Base-by-base conservation (phyloP, 2,888 invertebrate genomes). In the Oscheius onirici region DNA sequence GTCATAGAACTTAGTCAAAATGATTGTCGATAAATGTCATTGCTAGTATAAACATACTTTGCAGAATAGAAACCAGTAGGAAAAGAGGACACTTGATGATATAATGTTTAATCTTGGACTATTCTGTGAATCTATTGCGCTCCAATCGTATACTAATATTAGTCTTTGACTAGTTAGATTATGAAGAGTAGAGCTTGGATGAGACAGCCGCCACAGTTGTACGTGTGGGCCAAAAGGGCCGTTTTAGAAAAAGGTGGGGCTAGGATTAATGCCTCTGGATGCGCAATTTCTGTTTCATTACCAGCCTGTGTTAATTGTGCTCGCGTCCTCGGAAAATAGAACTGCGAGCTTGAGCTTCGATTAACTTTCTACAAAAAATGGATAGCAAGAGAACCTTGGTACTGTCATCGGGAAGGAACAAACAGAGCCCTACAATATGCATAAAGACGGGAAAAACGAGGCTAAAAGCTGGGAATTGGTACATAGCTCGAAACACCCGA, bases 211-310 rank as follows among this genome's bases (percentile, higher is more conserved):
- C 0, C 8, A 34, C 34, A 34, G n/a, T n/a, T n/a, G n/a, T n/a
- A n/a, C n/a, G n/a, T n/a, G n/a, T n/a, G n/a, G n/a, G n/a, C n/a
- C n/a, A n/a, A n/a, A n/a, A n/a, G n/a, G n/a, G n/a, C n/a, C n/a
- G n/a, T n/a, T n/a, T n/a, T n/a, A n/a, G n/a, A n/a, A n/a, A n/a
- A n/a, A n/a, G n/a, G n/a, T n/a, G n/a, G n/a, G n/a, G 34, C 34
- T 34, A 34, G 34, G 34, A 34, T 34, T 34, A 8, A 34, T 34
- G 34, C 34, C 34, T 34, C 34, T 34, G 46, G n/a, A 41, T 58
- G 41, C 41, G 58, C 58, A 58, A 58, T 58, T 58, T 40, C 43
- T 58, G 58, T 58, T 58, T 58, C 58, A 58, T 58, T 58, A 58
- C 58, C 58, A 58, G 58, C 41, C 24, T 6, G 58, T 58, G 58